phyloP scores from a whole-genome alignment of 2,888 invertebrate species.

The Nudaria mundana region DNA sequence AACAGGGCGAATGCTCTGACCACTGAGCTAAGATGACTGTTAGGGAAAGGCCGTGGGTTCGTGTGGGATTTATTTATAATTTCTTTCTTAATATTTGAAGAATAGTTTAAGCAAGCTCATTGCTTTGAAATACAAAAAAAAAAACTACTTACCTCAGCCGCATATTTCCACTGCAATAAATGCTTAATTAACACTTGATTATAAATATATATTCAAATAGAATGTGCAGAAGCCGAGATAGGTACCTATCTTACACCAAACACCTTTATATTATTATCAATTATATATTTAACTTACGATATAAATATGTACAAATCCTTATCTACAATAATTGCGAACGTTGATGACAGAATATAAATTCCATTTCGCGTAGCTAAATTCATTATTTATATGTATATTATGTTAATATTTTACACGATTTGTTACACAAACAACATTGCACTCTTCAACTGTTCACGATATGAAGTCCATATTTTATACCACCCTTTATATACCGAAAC shows the following conservation, averaged over 20 bases:
- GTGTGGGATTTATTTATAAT: too few species aligned
- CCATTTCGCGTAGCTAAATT: slow-evolving; percentile 73
- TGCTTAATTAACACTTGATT: slow-evolving; percentile 76
- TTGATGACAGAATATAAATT: slow-evolving; percentile 71
- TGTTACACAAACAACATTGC: slow-evolving; percentile 73
- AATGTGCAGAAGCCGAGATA: slow-evolving; percentile 75
- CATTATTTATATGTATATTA: slow-evolving; percentile 38
- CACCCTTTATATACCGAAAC: slow-evolving; percentile 50
- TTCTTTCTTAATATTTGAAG: too few species aligned
- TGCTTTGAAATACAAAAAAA: too few species aligned
- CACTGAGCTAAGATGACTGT: too few species aligned
- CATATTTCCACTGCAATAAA: slow-evolving; percentile 46
- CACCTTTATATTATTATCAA: slow-evolving; percentile 70
- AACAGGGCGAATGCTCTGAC: too few species aligned
- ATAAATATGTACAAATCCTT: slow-evolving; percentile 71
- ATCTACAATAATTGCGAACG: slow-evolving; percentile 67
- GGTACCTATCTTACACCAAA: slow-evolving; percentile 78
- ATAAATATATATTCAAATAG: slow-evolving; percentile 75
- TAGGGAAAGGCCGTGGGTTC: too few species aligned
- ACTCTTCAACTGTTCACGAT: slow-evolving; percentile 69
- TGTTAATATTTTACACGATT: slow-evolving; percentile 63
- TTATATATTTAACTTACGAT: slow-evolving; percentile 55
- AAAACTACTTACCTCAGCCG: slow-evolving; percentile 39
- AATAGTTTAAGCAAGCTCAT: too few species aligned
- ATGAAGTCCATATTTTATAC: slow-evolving; percentile 57